Conservation (phyloP, 2,888 invertebrate genomes). For the Abrostola triplasia region DNA sequence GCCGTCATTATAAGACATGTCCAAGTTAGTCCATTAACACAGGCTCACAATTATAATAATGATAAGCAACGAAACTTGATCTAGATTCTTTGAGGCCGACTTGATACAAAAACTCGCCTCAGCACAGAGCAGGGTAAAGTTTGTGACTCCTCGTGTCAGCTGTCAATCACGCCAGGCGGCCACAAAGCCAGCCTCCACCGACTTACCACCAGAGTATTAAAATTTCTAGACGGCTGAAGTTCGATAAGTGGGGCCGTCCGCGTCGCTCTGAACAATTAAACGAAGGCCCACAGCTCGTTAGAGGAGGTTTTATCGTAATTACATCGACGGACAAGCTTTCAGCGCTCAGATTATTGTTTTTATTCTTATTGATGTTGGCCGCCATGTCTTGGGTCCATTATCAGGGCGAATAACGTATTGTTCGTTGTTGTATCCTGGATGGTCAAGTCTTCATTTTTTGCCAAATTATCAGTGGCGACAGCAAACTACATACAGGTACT, state of each 20-base stretch:
- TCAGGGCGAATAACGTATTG: too few relatives aligned
- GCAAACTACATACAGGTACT: too few relatives aligned
- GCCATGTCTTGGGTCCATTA: not conserved
- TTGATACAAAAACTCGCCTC: not conserved
- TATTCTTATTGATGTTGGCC: not conserved
- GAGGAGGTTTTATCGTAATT: constrained; percentile 7
- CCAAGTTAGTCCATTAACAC: too few relatives aligned
- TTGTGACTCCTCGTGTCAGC: constrained; percentile 11
- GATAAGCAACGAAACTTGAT: too few relatives aligned
- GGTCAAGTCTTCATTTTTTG: too few relatives aligned
- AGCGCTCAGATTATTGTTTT: not conserved
- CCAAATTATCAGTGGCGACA: too few relatives aligned
- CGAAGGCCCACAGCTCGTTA: constrained; percentile 2
- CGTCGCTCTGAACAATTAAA: not conserved
- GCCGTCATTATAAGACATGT: too few relatives aligned
- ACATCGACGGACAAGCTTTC: not conserved
- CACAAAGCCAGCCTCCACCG: constrained; percentile 14
- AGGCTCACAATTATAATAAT: too few relatives aligned
- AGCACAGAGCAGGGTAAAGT: constrained; percentile 6
- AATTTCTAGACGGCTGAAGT: constrained; percentile 10
- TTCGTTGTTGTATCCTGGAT: too few relatives aligned
- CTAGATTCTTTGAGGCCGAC: too few relatives aligned
- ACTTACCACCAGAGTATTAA: constrained; percentile 7
- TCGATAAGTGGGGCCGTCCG: constrained; percentile 1
- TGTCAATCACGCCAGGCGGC: constrained; percentile 20